Base-by-base conservation (phyloP, 1,140 invertebrate species). In the Neodiprion pinetum region DNA sequence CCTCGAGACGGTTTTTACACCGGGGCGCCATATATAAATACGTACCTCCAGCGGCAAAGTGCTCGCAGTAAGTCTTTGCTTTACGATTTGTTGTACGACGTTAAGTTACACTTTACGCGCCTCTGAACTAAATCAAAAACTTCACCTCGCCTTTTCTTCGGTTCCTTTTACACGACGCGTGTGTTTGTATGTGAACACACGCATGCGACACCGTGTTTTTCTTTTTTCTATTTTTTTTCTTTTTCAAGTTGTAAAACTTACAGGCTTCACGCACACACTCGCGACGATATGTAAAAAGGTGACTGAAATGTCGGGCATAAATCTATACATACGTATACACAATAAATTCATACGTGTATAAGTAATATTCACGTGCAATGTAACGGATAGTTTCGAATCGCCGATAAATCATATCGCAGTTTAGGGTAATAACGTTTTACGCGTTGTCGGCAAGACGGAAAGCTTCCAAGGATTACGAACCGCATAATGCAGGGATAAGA, bases 241-340 rank as follows among this genome's bases (percentile, higher is more conserved):
- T 14, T 72, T 72, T 72, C 9, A 40, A 17, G n/a, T 72, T 61
- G 14, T 14, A 49, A 53, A 71, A 53, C 70, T 48, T 50, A 40
- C 48, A 21, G 70, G 14, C 23, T 11, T 48, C 48, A 11, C 48
- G 9, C 48, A 53, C 70, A 23, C 70, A 28, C 65, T 53, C 50
- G 50, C 70, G 70, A 71, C 70, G 65, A 50, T 50, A 69, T 53
- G 66, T 53, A 70, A 74, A 74, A 66, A 68, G 28, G 0, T 40
- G 28, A 40, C 1, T 67, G 73, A 70, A 66, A 74, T 68, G 71
- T 74, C 73, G 68, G 28, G 65, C 49, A 74, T 74, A 74, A 74
- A 61, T 66, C 67, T n/a, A 12, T 53, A 65, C 11, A 17, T 72
- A 40, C 5, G 5, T 40, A 40, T 40, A 40, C 5, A 40, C 28